These are phyloP conservation scores for Drosophila aldrichi DNA, from an alignment of 2,888 invertebrate species.

Conservation along the genomic window DNA sequence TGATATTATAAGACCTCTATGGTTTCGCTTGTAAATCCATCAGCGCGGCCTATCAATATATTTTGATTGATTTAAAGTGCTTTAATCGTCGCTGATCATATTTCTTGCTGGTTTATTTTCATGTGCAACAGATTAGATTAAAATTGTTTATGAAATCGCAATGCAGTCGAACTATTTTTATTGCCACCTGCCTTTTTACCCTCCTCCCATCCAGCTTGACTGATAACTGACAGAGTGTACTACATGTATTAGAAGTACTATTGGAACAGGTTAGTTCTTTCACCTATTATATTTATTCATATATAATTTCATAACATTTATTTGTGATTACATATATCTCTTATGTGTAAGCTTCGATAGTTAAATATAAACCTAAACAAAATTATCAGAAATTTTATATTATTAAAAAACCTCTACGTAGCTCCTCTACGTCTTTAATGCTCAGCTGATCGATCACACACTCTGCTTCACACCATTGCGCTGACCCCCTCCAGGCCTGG, in stretches of 20 bases:
- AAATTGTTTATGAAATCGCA: constrained; percentile 40
- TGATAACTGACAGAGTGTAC: constrained; percentile 5
- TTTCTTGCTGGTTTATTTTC: constrained; percentile 31
- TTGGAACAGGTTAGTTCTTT: constrained; percentile 58
- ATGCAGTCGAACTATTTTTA: constrained; percentile 5
- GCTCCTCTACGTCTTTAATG: too few species aligned
- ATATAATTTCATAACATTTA: background rate
- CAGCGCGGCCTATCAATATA: constrained; percentile 62
- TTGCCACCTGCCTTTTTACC: background rate
- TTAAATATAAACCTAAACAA: background rate
- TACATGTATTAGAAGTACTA: constrained; percentile 13
- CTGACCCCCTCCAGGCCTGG: too few species aligned
- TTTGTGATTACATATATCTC: background rate
- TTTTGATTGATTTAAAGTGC: constrained; percentile 65
- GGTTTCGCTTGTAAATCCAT: constrained; percentile 59
- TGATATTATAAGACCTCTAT: constrained; percentile 3
- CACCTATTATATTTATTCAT: background rate
- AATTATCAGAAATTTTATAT: background rate
- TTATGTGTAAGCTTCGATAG: background rate
- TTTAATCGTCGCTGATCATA: constrained; percentile 69
- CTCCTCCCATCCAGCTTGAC: background rate
- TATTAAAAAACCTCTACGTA: too few species aligned
- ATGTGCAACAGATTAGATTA: constrained; percentile 55
- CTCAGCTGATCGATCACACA: too few species aligned
- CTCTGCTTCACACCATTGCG: too few species aligned